phyloP scores from a whole-genome alignment of 2,888 invertebrate species.

The Philereme vetulata region DNA sequence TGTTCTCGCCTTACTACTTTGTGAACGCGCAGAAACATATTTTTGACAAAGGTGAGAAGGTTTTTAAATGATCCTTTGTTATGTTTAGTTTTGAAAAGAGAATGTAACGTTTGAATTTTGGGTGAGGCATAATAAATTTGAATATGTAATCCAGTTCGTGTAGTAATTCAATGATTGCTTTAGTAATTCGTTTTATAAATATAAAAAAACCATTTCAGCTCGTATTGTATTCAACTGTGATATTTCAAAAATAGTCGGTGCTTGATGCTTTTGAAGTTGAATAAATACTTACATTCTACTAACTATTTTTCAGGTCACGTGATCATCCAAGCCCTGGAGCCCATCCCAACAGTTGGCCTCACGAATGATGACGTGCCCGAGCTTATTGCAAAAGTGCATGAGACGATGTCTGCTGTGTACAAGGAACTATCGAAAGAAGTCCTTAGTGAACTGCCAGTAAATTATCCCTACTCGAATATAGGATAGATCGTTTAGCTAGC shows the following conservation, averaged over 20 bases:
- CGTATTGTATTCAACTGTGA: too few species aligned
- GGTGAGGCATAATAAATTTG: too few species aligned
- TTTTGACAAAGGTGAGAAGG: slow-evolving; percentile 53
- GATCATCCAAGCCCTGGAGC: slow-evolving; percentile 78
- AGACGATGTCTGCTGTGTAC: slow-evolving; percentile 72
- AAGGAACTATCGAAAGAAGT: slow-evolving; percentile 74
- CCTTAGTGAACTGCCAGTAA: slow-evolving; percentile 60
- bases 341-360: slow-evolving; percentile 74
- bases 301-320: slow-evolving; percentile 70
- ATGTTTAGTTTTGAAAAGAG: too few species aligned
- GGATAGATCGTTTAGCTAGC: slow-evolving; percentile 38
- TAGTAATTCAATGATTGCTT: too few species aligned
- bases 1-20: slow-evolving; percentile 86
- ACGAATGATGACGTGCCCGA: slow-evolving; percentile 72
- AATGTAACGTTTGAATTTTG: too few species aligned
- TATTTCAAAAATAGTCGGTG: too few species aligned
- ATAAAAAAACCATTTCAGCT: too few species aligned
- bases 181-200: too few species aligned
- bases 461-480: slow-evolving; percentile 62
- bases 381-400: slow-evolving; percentile 67
- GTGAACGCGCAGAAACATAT: slow-evolving; percentile 73
- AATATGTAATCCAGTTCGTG: too few species aligned
- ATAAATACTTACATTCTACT: background rate
- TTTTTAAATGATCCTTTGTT: background rate
- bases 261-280: background rate